phyloP scores from a whole-genome alignment of 2,888 invertebrate species.

The Drosophila paramelanica region DNA sequence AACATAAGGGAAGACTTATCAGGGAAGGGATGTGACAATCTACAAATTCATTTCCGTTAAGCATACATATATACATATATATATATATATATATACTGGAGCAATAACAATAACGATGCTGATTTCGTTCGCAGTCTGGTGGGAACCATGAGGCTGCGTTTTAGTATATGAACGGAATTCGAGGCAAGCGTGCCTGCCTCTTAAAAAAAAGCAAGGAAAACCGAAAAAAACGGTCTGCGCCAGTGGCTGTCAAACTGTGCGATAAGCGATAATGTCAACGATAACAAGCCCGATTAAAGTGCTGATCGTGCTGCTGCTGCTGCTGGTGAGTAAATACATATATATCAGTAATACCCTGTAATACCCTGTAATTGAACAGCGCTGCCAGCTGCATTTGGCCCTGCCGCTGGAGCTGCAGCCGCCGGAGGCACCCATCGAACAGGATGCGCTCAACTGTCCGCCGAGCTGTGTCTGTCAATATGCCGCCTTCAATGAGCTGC shows the following conservation, averaged over 20 bases:
- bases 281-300: slow-evolving; percentile 25
- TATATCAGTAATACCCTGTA: background rate
- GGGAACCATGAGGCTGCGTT: slow-evolving; percentile 36
- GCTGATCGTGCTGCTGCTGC: slow-evolving; percentile 40
- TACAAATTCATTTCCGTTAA: slow-evolving; percentile 47
- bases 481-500: slow-evolving; percentile 86
- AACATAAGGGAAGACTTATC: slow-evolving; percentile 16
- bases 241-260: slow-evolving; percentile 35
- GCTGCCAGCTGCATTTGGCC: slow-evolving; percentile 25
- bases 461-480: slow-evolving; percentile 86
- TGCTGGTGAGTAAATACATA: slow-evolving; percentile 42
- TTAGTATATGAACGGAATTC: slow-evolving; percentile 58
- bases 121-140: slow-evolving; percentile 37
- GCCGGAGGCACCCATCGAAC: slow-evolving; percentile 48
- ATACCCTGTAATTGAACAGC: slow-evolving; percentile 18
- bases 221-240: slow-evolving; percentile 2
- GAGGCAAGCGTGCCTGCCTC: slow-evolving; percentile 37
- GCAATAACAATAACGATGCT: slow-evolving; percentile 36
- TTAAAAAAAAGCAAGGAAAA: background rate
- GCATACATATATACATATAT: background rate
- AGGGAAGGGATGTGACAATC: slow-evolving; percentile 60
- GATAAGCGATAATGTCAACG: slow-evolving; percentile 14
- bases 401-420: slow-evolving; percentile 17
- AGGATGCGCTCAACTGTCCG: slow-evolving; percentile 85
- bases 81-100: slow-evolving; percentile 1